Evolutionary conservation across 2,797 vertebrate species (phyloP).

Genomic region (Sebastes wilsoni): DNA sequence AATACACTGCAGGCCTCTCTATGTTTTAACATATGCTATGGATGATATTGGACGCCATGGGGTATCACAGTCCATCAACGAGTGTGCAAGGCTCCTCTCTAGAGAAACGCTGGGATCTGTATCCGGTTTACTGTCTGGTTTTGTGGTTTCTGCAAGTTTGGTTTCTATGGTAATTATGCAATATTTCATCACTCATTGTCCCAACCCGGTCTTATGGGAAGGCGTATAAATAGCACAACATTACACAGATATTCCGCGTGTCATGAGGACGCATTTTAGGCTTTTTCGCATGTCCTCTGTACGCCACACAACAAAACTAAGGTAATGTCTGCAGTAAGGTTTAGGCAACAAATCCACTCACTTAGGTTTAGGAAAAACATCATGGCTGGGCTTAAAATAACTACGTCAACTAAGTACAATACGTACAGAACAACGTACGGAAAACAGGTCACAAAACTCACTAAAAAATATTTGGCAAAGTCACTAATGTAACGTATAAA

Average conservation of each 20-base stretch:
- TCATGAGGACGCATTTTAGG: not conserved
- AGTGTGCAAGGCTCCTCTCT: not conserved
- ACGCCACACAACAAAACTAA: no score
- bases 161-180: not conserved
- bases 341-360: not conserved
- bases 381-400: not conserved
- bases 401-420: no score
- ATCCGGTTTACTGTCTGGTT: not conserved
- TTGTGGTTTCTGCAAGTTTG: not conserved
- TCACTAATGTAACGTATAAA: no score
- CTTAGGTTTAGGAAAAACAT: not conserved
- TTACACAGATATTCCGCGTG: not conserved
- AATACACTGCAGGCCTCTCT: not conserved
- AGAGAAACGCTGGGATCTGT: not conserved
- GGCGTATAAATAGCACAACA: no score
- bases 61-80: accelerated
- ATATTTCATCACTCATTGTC: not conserved
- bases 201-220: no score
- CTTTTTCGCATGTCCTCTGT: not conserved
- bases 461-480: no score
- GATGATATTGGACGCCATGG: not conserved
- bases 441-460: accelerated
- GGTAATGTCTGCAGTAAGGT: not conserved
- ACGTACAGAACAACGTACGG: no score
- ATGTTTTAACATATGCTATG: not conserved